Evolutionary conservation across 2,888 invertebrate species (phyloP).

Genomic region (Eulithis testata): DNA sequence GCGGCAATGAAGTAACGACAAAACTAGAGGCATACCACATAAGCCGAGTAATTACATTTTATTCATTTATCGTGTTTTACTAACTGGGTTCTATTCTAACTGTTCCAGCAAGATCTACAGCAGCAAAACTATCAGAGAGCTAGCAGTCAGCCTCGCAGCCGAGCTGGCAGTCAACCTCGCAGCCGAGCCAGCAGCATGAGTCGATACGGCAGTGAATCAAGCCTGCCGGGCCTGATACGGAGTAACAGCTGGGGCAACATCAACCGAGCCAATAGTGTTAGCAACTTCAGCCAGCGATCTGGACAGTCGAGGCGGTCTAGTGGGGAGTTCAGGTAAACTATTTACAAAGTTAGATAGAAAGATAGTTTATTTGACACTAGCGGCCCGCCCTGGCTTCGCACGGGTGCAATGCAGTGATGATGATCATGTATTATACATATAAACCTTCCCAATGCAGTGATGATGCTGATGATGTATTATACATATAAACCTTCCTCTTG

Average conservation of each 20-base stretch:
- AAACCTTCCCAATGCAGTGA: no score
- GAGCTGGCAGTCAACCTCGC: constrained; percentile 29
- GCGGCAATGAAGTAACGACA: no score
- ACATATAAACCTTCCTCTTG: no score
- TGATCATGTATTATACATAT: no score
- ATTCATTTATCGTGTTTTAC: background rate
- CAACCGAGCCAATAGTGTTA: constrained; percentile 46
- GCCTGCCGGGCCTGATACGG: constrained; percentile 53
- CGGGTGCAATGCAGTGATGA: no score
- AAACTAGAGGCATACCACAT: no score
- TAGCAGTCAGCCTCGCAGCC: constrained; percentile 10
- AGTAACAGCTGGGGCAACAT: constrained; percentile 64
- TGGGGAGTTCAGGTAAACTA: constrained; percentile 12
- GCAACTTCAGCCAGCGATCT: constrained; percentile 46
- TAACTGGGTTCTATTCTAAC: background rate
- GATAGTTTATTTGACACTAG: no score
- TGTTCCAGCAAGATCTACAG: constrained; percentile 55
- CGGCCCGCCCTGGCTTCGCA: no score
- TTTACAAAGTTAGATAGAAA: background rate
- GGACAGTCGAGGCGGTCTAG: constrained; percentile 9
- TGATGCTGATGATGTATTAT: no score
- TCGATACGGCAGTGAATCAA: constrained; percentile 64
- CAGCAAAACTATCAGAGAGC: constrained; percentile 35
- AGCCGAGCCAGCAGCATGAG: constrained; percentile 42
- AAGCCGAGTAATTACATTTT: background rate